Conservation (phyloP, 2,888 invertebrate species). For the Eupithecia abbreviata region DNA sequence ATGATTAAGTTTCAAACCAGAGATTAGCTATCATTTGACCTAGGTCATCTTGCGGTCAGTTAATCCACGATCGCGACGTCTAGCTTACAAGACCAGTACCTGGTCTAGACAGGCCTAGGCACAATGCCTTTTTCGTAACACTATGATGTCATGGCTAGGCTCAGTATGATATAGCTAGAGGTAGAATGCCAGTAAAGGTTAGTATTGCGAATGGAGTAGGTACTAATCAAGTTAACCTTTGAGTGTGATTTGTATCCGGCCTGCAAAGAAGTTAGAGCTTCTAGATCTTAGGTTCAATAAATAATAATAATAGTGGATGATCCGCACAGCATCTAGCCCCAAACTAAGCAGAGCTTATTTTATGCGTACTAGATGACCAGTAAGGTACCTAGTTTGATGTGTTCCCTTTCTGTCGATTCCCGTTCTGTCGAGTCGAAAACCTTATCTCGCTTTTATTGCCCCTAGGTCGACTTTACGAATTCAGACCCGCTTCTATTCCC, state of each 20-base stretch:
- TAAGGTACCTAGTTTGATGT: too few relatives aligned
- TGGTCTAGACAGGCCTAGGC: conserved; percentile 24
- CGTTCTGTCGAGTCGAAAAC: too few relatives aligned
- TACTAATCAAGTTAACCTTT: conserved; percentile 5
- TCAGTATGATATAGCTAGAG: neutral
- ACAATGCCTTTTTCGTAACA: conserved; percentile 35
- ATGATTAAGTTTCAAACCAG: neutral
- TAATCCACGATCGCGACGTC: neutral
- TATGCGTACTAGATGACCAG: too few relatives aligned
- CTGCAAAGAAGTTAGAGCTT: neutral
- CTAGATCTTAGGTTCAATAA: too few relatives aligned
- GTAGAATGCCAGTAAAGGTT: conserved; percentile 2
- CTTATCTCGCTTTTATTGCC: too few relatives aligned
- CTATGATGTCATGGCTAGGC: conserved; percentile 31
- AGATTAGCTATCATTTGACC: neutral
- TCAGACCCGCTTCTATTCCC: too few relatives aligned
- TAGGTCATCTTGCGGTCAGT: neutral
- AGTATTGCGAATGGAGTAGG: neutral
- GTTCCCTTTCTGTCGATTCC: too few relatives aligned
- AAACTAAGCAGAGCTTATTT: too few relatives aligned
- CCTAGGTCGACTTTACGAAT: too few relatives aligned
- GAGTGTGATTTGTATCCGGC: neutral
- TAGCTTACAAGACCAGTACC: neutral
- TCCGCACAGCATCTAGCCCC: too few relatives aligned
- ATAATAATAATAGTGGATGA: too few relatives aligned